Evolutionary conservation across 2,888 invertebrate species (phyloP).

Genomic region (Pseudoips prasinana): DNA sequence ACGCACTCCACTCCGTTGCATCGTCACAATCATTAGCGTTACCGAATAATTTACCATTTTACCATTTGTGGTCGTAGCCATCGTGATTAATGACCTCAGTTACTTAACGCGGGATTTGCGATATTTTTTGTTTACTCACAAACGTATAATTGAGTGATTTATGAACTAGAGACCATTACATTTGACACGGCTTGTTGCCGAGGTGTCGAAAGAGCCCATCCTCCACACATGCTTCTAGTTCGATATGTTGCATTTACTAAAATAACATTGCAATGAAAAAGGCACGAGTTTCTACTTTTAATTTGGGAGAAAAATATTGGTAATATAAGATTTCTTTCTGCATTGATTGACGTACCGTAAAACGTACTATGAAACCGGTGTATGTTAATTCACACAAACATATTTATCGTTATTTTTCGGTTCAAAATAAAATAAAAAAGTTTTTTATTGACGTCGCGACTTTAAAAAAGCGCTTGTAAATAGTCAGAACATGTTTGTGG

Average conservation of each 20-base stretch:
- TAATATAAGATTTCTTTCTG: no score
- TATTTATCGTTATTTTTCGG: no score
- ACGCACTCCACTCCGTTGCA: no score
- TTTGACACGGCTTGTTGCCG: conserved; percentile 66
- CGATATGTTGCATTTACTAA: conserved; percentile 33
- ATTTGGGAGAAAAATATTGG: no score
- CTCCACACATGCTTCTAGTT: conserved; percentile 51
- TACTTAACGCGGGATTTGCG: conserved; percentile 52
- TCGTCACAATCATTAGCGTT: conserved; percentile 27
- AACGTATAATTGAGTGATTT: conserved; percentile 74
- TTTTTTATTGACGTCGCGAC: no score
- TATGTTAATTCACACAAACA: no score
- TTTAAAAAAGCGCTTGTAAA: no score
- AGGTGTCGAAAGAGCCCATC: conserved; percentile 63
- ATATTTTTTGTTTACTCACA: conserved; percentile 46
- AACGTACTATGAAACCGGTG: no score
- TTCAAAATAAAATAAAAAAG: no score
- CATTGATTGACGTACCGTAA: no score
- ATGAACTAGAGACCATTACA: conserved; percentile 62
- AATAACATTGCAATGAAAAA: conserved; percentile 32
- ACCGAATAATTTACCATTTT: conserved; percentile 33
- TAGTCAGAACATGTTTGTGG: no score
- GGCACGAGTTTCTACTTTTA: no score
- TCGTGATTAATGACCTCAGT: conserved; percentile 54
- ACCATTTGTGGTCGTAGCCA: conserved; percentile 23